Evolutionary conservation across 2,113 vertebrate species (phyloP), one percentile per base, ranked within the genome.

Genomic region (Canis aureus): DNA sequence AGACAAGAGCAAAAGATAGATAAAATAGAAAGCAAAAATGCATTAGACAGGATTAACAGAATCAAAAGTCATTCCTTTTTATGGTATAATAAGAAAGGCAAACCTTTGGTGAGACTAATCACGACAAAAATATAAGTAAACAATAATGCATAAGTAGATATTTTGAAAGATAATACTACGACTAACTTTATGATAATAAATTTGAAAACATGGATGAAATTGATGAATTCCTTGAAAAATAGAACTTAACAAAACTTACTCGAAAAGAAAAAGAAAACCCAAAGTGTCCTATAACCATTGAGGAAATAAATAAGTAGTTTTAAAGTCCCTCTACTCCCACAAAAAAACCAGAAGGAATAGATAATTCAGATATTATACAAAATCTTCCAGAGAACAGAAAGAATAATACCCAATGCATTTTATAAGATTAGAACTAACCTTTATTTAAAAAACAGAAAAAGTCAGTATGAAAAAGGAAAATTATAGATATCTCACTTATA

Each of bases 1-100:
- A 80, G 29, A 87, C n/a, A 87, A 69, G 35, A 86, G 11, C 23
- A 43, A 49, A 73, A 71, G 43, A 81, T 38, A 86, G 19, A 87
- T n/a, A 3, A 89, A 96, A 82, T 57, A 76, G 35, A 83, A 93
- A 93, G 55, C 67, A 91, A 83, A 92, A 89, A 93, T 51, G 57
- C 6, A 66, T 83, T 89, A 76, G 17, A 83, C 22, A 83, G 8
- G 59, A 76, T 83, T 32, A 27, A 88, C 67, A 76, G 57, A 66
- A 17, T 53, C 49, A 67, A 89, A 88, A 66, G 8, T 12, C 76
- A 11, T 23, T 76, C 35, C 59, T 89, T 81, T 32, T 5, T 57
- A 76, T 67, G 22, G 32, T 27, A 76, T 51, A 59, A 66, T 49
- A 8, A 38, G 51, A 92, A 93, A 93, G 23, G 79, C 49, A 57